Conservation (phyloP, 1,140 invertebrate genomes). For the Cheumatopsyche charites region DNA sequence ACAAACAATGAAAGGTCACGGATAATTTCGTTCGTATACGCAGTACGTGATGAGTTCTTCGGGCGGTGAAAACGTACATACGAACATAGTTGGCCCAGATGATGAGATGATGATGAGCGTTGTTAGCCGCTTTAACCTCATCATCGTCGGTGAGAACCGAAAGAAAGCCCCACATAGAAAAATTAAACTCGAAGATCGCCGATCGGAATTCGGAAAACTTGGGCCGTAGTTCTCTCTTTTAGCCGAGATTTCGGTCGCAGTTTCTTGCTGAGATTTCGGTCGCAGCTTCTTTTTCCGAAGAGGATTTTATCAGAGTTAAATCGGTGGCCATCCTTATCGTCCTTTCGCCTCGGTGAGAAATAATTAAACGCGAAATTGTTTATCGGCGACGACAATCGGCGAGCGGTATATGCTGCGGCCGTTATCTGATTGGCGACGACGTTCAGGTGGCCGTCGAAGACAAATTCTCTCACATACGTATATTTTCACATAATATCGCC, state of each 20-base stretch:
- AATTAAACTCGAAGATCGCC: neutral
- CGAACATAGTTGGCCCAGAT: conserved; percentile 1
- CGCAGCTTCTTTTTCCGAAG: too few species aligned
- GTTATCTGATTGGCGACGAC: conserved; percentile 26
- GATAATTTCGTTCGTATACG: conserved; percentile 33
- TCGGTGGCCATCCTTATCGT: conserved; percentile 1
- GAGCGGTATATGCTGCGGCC: neutral
- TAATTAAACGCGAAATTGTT: conserved; percentile 36
- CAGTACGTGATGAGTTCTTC: conserved; percentile 32
- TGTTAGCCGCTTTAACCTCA: conserved; percentile 7
- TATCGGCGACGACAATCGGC: conserved; percentile 26
- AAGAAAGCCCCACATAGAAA: neutral
- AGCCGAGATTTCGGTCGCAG: too few species aligned
- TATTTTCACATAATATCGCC: neutral
- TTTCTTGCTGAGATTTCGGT: too few species aligned
- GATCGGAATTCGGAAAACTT: neutral
- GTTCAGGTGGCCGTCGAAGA: conserved; percentile 22
- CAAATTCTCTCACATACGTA: neutral
- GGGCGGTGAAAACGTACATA: conserved; percentile 32
- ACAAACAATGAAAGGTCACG: conserved; percentile 39
- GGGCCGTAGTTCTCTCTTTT: too few species aligned
- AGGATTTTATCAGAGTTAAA: neutral
- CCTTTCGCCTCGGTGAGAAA: conserved; percentile 7
- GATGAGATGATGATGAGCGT: conserved; percentile 30
- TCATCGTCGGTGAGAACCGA: conserved; percentile 8